Evolutionary conservation across 2,888 invertebrate species (phyloP).

Genomic region (Mantis religiosa): DNA sequence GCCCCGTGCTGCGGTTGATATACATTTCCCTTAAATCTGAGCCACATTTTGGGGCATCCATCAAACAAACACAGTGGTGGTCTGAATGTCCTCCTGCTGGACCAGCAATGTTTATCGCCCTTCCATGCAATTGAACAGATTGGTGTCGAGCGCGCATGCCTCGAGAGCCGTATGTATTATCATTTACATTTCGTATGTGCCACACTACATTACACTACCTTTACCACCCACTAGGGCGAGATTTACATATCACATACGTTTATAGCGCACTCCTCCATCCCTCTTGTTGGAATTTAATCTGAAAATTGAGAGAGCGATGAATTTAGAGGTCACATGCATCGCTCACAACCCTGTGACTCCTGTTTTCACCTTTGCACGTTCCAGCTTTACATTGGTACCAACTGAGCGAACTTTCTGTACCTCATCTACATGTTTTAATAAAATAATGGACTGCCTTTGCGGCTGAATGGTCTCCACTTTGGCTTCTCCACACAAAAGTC

Average conservation of each 20-base stretch:
- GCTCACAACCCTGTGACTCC: too few species aligned
- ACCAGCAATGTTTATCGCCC: not conserved
- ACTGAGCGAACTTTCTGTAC: too few species aligned
- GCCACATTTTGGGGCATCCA: not conserved
- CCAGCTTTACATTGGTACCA: too few species aligned
- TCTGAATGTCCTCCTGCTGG: too few species aligned
- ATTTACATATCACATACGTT: not conserved
- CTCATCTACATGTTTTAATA: too few species aligned
- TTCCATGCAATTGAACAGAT: not conserved
- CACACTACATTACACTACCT: not conserved
- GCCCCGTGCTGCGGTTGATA: not conserved
- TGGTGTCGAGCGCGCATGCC: not conserved
- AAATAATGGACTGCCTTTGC: too few species aligned
- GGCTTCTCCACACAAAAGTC: too few species aligned
- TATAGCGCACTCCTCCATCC: not conserved
- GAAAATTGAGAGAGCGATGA: not conserved
- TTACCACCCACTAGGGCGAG: not conserved
- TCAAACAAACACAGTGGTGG: not conserved
- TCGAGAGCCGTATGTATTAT: not conserved
- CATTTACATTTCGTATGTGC: not conserved
- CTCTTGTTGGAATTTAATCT: not conserved
- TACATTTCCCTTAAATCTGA: not conserved
- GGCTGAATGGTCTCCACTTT: too few species aligned
- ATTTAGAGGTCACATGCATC: not conserved
- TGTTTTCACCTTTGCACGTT: not conserved